Conservation (phyloP, 2,113 vertebrate genomes). For the Rhinolophus sinicus region DNA sequence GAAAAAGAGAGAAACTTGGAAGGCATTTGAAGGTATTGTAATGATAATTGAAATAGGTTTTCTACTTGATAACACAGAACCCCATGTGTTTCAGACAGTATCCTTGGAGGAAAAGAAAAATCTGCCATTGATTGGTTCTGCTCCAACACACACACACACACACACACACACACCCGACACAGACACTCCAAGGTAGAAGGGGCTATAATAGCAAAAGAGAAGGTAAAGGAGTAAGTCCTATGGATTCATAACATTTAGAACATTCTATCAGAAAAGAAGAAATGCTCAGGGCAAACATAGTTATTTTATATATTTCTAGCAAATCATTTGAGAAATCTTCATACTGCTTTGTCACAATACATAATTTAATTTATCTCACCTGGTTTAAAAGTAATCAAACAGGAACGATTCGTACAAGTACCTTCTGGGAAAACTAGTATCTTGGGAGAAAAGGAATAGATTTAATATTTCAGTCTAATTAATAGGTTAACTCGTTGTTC, state of each 20-base stretch:
- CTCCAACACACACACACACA: background rate
- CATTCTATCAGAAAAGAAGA: background rate
- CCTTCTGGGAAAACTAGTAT: slow-evolving; percentile 98
- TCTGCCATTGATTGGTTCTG: background rate
- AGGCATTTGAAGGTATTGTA: background rate
- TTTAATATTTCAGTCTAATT: slow-evolving; percentile 77
- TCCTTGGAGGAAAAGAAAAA: background rate
- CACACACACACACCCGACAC: background rate
- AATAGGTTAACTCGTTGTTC: slow-evolving; percentile 49
- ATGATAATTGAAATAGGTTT: background rate
- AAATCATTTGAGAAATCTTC: slow-evolving; percentile 4
- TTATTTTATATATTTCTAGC: background rate
- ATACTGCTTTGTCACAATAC: slow-evolving; percentile 53
- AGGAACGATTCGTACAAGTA: slow-evolving; percentile 98
- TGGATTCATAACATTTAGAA: background rate
- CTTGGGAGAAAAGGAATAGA: slow-evolving; percentile 85
- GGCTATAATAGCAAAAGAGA: background rate
- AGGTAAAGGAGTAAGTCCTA: background rate
- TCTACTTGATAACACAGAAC: background rate
- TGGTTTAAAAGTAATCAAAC: slow-evolving; percentile 99
- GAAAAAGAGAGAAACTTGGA: background rate
- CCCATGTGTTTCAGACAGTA: background rate
- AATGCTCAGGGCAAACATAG: background rate
- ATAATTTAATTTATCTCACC: slow-evolving; percentile 86
- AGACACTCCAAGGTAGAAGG: background rate